Evolutionary conservation across 2,797 vertebrate genomes (phyloP).

Genomic region (Pogonophryne albipinna): DNA sequence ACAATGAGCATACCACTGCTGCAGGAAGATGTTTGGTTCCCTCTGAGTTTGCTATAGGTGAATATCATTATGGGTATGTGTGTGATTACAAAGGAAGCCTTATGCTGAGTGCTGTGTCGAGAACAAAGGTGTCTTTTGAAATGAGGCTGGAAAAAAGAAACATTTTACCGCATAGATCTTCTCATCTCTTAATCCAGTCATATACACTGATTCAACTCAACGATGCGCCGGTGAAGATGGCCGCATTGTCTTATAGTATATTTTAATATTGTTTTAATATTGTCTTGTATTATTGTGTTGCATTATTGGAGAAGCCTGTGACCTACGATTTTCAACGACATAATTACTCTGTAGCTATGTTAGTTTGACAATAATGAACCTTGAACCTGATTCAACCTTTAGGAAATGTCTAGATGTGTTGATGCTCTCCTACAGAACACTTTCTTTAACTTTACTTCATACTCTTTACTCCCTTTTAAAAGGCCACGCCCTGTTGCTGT

Average conservation of each 20-base stretch:
- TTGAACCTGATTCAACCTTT: neutral
- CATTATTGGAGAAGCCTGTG: no score
- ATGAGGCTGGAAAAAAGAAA: constrained; percentile 5
- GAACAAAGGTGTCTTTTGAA: neutral
- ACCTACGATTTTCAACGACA: no score
- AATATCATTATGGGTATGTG: neutral
- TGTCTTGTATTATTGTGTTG: no score
- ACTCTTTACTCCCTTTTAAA: constrained; percentile 31
- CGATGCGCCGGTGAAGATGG: neutral
- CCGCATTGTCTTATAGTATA: no score
- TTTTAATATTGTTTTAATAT: no score
- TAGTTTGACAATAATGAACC: no score
- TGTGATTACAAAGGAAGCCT: neutral
- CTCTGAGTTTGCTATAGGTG: neutral
- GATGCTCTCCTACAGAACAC: constrained; percentile 9
- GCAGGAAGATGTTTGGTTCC: constrained; percentile 18
- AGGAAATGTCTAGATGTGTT: constrained; percentile 3
- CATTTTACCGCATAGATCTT: neutral
- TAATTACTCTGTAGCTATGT: no score
- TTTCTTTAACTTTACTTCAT: constrained; percentile 12
- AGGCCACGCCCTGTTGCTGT: constrained; percentile 43
- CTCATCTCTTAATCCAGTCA: constrained; percentile 2
- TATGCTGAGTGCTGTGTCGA: neutral
- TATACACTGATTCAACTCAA: constrained; percentile 16
- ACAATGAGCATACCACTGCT: constrained; percentile 17